Conservation (phyloP, 2,888 invertebrate genomes). For the Hydriomena furcata region DNA sequence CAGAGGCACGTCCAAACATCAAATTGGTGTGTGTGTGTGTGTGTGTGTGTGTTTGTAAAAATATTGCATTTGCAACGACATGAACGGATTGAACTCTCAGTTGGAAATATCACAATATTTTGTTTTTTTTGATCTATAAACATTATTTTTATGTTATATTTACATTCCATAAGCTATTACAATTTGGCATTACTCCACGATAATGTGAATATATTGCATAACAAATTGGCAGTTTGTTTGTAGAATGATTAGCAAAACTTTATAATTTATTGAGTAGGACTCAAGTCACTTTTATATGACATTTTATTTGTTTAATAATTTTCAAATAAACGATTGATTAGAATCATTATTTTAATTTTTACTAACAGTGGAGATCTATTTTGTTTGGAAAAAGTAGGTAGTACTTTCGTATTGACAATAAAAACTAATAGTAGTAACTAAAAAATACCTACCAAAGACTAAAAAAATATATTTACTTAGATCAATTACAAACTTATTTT, state of each 20-base stretch:
- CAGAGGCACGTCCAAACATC: no score
- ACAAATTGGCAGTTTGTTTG: not conserved
- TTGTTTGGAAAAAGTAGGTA: no score
- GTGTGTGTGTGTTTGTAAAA: not conserved
- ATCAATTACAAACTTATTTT: no score
- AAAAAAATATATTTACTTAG: no score
- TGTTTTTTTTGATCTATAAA: not conserved
- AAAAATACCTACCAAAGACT: no score
- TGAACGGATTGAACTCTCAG: not conserved
- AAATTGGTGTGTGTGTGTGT: no score
- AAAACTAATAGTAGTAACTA: no score
- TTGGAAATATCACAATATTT: not conserved
- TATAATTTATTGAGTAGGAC: constrained; percentile 10
- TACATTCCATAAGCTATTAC: constrained; percentile 40
- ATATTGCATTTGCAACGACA: not conserved
- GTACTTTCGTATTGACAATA: no score
- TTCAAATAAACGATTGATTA: no score
- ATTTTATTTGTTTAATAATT: constrained; percentile 11
- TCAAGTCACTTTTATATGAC: constrained; percentile 22
- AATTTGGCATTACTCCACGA: constrained; percentile 51
- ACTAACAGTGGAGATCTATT: no score
- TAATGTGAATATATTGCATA: constrained; percentile 40
- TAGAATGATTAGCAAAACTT: constrained; percentile 7
- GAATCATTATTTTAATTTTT: no score
- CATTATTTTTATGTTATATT: constrained; percentile 32